Evolutionary conservation across 2,797 vertebrate genomes (phyloP), one percentile per base, ranked within the genome.

Genomic region (Bradypodion ventrale): DNA sequence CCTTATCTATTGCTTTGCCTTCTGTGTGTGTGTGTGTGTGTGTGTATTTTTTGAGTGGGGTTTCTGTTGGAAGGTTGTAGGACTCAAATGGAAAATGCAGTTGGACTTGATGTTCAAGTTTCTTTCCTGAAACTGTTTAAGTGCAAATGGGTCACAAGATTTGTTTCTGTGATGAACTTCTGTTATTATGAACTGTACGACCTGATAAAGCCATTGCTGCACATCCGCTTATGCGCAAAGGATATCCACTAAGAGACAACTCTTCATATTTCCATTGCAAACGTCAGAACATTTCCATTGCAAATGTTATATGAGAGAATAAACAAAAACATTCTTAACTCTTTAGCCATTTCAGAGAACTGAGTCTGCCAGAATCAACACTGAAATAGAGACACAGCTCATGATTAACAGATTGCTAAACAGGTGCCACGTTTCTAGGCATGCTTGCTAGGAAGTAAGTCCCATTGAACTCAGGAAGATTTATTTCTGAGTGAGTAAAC

Each of bases 51-150:
- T n/a, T n/a, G n/a, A 76, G 52, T n/a, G 83, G 16, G 66, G 86
- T 80, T 85, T 78, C 27, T 32, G 56, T 85, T 75, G 29, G 52
- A 85, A 89, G 83, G 83, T 83, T 63, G 83, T 78, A 83, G 29
- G 62, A 73, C 80, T 29, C 65, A 70, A 85, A 85, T 68, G 89
- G 88, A 89, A 93, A 92, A 52, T 87, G 29, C 62, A 89, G 63
- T 70, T 85, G 63, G 86, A 81, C 73, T 90, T 0, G 72, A 23
- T 76, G 0, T 85, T 91, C n/a, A 84, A 90, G 69, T 86, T 83
- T 77, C 90, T 44, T 77, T 93, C 93, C 91, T 87, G 87, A 86
- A 83, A 77, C 73, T n/a, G 66, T 76, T 83, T 85, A 85, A 91
- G 87, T 89, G 79, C n/a, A 66, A 52, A 49, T 8, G 19, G 7